Percentiles rank a stretch among this genome's conserved stretches.
These are phyloP conservation scores for Spodoptera picta DNA, from an alignment of 2,888 invertebrate species.

Conservation along the genomic window DNA sequence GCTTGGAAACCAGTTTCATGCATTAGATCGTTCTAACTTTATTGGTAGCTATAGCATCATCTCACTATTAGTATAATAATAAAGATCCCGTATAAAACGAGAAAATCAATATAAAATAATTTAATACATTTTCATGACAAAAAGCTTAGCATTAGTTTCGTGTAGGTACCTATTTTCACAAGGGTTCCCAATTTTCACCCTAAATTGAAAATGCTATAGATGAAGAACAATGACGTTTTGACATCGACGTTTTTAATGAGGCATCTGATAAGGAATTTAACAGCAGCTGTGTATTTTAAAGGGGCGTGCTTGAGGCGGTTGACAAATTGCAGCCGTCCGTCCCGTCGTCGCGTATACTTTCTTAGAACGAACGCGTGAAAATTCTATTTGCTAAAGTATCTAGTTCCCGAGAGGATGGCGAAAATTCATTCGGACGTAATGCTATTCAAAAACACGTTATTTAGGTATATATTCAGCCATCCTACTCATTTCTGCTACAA, in stretches of 20 bases:
- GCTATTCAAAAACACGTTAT: conserved; percentile 7
- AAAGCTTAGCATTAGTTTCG: too few species aligned
- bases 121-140: conserved; percentile 4
- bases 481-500: conserved; percentile 4
- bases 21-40: conserved; percentile 21
- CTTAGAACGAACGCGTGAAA: conserved; percentile 61
- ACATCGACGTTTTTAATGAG: conserved; percentile 36
- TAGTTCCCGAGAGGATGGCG: conserved; percentile 37
- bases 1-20: conserved; percentile 19
- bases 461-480: conserved; percentile 9
- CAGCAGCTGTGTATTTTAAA: conserved; percentile 56
- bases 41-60: conserved; percentile 29
- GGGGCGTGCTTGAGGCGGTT: conserved; percentile 60
- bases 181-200: too few species aligned
- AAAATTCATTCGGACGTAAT: conserved; percentile 31
- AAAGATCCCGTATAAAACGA: conserved; percentile 11
- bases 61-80: conserved; percentile 25
- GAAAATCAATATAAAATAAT: conserved; percentile 24
- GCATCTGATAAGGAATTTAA: conserved; percentile 57
- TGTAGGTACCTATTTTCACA: too few species aligned
- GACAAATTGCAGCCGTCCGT: conserved; percentile 67
- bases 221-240: conserved; percentile 16
- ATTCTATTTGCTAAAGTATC: conserved; percentile 68
- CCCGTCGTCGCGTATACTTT: conserved; percentile 46
- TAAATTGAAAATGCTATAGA: neutral